A percentile compares a stretch with the other conserved stretches of the same genome.
Conservation (phyloP, 2,888 invertebrate genomes). For the Charanyca ferruginea region DNA sequence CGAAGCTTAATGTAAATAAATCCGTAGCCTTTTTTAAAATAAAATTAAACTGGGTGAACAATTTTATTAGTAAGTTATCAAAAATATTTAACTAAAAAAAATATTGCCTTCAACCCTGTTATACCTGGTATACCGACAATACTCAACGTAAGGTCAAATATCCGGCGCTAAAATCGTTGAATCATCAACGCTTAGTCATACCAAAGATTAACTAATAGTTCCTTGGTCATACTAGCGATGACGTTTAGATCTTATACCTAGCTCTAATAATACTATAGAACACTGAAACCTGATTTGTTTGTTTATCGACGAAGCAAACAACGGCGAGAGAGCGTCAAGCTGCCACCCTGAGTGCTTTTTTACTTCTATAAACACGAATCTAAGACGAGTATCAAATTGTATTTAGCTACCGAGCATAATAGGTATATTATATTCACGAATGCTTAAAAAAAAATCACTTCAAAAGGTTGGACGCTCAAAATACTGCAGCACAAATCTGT, state of each 20-base stretch:
- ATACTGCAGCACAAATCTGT: slow-evolving; percentile 40
- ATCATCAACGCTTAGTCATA: slow-evolving; percentile 56
- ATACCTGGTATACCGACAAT: not conserved
- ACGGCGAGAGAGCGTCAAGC: slow-evolving; percentile 46
- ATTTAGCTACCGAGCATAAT: slow-evolving; percentile 29
- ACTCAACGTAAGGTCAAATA: slow-evolving; percentile 41
- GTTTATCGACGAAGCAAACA: slow-evolving; percentile 63
- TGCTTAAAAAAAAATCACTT: not conserved
- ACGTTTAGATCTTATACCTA: slow-evolving; percentile 33
- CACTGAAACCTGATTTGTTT: slow-evolving; percentile 72
- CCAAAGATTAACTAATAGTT: too few relatives aligned
- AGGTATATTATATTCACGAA: slow-evolving; percentile 9
- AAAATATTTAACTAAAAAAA: not conserved
- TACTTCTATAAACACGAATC: slow-evolving; percentile 69
- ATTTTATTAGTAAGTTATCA: not conserved
- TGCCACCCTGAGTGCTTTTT: slow-evolving; percentile 69
- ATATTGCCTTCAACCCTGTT: slow-evolving; percentile 14
- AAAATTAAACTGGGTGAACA: not conserved
- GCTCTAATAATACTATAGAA: slow-evolving; percentile 36
- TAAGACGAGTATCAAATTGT: slow-evolving; percentile 67
- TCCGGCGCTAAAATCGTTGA: slow-evolving; percentile 37
- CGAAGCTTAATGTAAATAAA: not conserved
- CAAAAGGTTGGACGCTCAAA: slow-evolving; percentile 8
- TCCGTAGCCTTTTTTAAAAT: not conserved
- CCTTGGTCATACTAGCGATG: slow-evolving; percentile 30